phyloP scores from a whole-genome alignment of 2,113 vertebrate genomes.

The Oryzias celebensis region DNA sequence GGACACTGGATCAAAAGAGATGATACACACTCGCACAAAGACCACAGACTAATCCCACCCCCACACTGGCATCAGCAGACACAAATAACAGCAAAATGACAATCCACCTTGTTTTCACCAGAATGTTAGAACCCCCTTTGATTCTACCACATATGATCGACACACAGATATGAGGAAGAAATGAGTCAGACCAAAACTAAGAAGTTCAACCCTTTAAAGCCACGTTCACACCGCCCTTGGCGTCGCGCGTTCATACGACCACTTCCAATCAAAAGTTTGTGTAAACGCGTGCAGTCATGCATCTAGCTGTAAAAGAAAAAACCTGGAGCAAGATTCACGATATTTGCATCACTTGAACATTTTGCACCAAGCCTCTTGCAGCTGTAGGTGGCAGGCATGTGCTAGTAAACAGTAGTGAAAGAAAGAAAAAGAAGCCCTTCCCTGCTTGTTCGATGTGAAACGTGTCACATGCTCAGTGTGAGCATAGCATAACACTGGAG shows the following conservation, averaged over 20 bases:
- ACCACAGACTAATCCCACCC: conserved; percentile 18
- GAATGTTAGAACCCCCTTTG: not conserved
- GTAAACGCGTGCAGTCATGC: no score
- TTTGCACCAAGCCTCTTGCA: no score
- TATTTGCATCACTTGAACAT: no score
- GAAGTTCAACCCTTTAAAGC: not conserved
- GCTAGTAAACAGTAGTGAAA: no score
- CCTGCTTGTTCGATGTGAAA: no score
- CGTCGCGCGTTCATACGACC: no score
- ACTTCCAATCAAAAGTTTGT: not conserved
- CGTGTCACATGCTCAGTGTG: no score
- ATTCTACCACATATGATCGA: not conserved
- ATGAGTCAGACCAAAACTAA: not conserved
- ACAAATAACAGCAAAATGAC: conserved; percentile 21
- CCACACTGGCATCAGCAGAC: conserved; percentile 11
- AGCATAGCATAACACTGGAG: no score
- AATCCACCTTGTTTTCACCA: conserved; percentile 15
- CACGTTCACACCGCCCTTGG: not conserved
- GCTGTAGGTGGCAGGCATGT: no score
- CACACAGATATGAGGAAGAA: not conserved
- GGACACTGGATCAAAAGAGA: conserved; percentile 59
- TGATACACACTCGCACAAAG: conserved; percentile 38
- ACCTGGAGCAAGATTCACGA: no score
- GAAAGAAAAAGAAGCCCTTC: no score
- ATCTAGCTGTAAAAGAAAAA: no score